Conservation (phyloP, 1,140 invertebrate species). For the Lithobius niger region DNA sequence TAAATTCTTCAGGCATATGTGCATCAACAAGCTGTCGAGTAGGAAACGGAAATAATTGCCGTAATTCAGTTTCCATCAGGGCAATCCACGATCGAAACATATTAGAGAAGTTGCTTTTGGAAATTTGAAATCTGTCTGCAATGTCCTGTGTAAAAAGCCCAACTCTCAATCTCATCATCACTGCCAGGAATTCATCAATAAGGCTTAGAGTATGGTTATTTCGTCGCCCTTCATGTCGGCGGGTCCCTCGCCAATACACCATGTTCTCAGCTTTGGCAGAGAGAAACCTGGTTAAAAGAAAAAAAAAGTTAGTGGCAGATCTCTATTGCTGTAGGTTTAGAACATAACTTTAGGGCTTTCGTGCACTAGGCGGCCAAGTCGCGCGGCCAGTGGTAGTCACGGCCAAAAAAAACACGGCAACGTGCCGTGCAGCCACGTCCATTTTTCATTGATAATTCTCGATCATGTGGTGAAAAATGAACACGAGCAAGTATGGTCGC, state of each 20-base stretch:
- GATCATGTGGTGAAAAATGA: too few relatives aligned
- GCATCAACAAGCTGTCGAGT: neutral
- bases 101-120: neutral
- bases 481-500: too few relatives aligned
- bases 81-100: slow-evolving; percentile 2
- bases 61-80: neutral
- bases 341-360: too few relatives aligned
- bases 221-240: neutral
- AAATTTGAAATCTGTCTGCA: slow-evolving; percentile 2
- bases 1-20: neutral
- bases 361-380: too few relatives aligned
- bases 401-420: neutral
- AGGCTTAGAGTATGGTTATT: neutral
- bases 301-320: neutral
- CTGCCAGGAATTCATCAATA: slow-evolving; percentile 1
- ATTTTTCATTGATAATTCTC: too few relatives aligned
- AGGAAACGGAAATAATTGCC: neutral
- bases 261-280: neutral
- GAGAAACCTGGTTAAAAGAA: neutral
- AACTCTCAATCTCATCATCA: slow-evolving; percentile 1
- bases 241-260: neutral
- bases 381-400: too few relatives aligned
- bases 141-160: neutral
- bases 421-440: too few relatives aligned
- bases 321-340: too few relatives aligned